Percentiles rank a stretch among this genome's conserved stretches.
phyloP scores from a whole-genome alignment of 2,113 vertebrate species.

The Bos indicus region DNA sequence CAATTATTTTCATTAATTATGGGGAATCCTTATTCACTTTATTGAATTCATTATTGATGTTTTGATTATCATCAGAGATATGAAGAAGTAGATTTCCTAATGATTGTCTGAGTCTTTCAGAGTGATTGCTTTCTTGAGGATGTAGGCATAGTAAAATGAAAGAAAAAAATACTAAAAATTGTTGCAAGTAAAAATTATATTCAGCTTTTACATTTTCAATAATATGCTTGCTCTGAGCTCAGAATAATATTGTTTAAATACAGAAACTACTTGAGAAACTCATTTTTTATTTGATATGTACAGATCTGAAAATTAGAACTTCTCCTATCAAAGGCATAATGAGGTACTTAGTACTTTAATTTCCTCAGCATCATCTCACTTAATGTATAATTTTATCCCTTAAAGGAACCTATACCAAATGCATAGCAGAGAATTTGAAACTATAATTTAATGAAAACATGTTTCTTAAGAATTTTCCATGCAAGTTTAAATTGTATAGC shows the following conservation, averaged over 20 bases:
- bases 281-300: constrained; percentile 11
- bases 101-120: neutral
- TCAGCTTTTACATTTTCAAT: constrained; percentile 4
- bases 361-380: neutral
- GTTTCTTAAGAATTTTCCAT: neutral
- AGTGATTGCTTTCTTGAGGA: constrained; percentile 15
- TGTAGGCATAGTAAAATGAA: neutral
- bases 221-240: neutral
- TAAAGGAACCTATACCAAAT: neutral
- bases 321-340: neutral
- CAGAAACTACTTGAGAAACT: neutral
- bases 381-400: neutral
- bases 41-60: neutral
- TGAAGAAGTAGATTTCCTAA: constrained; percentile 4
- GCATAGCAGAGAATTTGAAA: neutral
- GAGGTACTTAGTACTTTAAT: neutral
- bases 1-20: constrained; percentile 32
- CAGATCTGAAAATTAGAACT: constrained; percentile 15
- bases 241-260: constrained; percentile 29
- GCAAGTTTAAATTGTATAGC: neutral
- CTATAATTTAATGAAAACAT: neutral
- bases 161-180: neutral
- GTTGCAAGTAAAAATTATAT: constrained; percentile 1
- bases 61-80: neutral
- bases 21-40: neutral